These are phyloP conservation scores for Pelmatolapia mariae DNA, from an alignment of 2,113 vertebrate species.

Conservation along the genomic window DNA sequence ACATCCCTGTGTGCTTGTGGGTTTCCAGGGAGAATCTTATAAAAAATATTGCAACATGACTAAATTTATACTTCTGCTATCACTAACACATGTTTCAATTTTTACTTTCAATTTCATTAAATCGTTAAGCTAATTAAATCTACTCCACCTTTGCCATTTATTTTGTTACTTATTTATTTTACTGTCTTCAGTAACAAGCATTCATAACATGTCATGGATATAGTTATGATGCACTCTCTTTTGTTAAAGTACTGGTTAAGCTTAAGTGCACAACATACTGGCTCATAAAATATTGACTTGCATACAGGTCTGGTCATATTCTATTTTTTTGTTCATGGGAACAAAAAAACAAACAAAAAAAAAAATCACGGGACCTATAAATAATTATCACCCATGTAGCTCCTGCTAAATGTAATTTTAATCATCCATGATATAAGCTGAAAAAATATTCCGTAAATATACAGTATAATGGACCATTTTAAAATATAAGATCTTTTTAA, in stretches of 20 bases:
- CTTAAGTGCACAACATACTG: background rate
- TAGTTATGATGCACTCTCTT: background rate
- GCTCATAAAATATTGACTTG: background rate
- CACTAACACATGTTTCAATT: background rate
- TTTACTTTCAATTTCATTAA: background rate
- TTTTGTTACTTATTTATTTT: background rate
- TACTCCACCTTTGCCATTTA: background rate
- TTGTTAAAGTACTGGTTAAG: background rate
- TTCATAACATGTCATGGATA: background rate
- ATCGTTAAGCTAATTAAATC: background rate
- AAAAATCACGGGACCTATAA: background rate
- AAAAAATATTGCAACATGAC: constrained; percentile 40
- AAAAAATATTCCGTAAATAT: background rate
- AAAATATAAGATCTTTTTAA: background rate
- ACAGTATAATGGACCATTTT: background rate
- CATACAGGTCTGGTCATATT: background rate
- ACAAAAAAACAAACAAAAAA: background rate
- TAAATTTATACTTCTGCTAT: constrained; percentile 32
- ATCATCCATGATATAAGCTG: background rate
- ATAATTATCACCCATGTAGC: background rate
- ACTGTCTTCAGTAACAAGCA: background rate
- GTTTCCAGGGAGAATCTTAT: constrained; percentile 34
- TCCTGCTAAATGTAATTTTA: background rate
- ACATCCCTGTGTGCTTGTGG: background rate
- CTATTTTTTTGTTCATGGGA: background rate